Base-by-base conservation (phyloP, 2,888 invertebrate genomes). In the Nasonia oneida region DNA sequence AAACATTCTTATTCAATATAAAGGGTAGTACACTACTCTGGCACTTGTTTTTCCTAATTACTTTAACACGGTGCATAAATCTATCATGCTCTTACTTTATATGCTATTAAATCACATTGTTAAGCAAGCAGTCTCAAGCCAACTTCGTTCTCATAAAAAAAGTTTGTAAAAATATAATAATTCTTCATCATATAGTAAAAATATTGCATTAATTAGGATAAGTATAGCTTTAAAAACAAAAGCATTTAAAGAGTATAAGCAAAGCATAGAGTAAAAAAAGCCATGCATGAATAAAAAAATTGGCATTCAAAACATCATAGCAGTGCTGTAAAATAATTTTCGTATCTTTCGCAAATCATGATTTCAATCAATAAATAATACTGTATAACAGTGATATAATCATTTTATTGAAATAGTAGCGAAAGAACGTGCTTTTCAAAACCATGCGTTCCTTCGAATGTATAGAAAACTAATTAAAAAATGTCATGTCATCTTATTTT, bases 271-370 rank as follows among this genome's bases (percentile, higher is more conserved):
- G 47, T 64, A 50, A 80, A 71, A 80, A 64, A 81, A 83, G 83
- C 86, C 83, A 81, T 84, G 86, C 86, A 78, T 42, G 57, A 76
- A 73, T 37, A 18, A 33, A 18, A 29, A 61, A 23, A 61, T 77
- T 71, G 71, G 61, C 64, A 33, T 75, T 5, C 61, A 18, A 79
- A 15, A n/a, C 79, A n/a, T 70, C 15, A 14, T 33, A 47, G 29
- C 64, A 73, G 77, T 81, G 78, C 77, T 74, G 73, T 64, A 53
- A 78, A 81, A 75, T 14, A 64, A 18, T 64, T 64, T 61, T 57
- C 57, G 23, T 10, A 50, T 64, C 33, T 47, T 64, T 23, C 14
- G 2, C 1, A 15, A 64, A 67, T 29, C 67, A 67, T 33, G 67
- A 67, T 67, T 33, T 4, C 15, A 67, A 29, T n/a, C 2, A 8